phyloP scores from a whole-genome alignment of 2,113 vertebrate species.

The Marmota flaviventris region DNA sequence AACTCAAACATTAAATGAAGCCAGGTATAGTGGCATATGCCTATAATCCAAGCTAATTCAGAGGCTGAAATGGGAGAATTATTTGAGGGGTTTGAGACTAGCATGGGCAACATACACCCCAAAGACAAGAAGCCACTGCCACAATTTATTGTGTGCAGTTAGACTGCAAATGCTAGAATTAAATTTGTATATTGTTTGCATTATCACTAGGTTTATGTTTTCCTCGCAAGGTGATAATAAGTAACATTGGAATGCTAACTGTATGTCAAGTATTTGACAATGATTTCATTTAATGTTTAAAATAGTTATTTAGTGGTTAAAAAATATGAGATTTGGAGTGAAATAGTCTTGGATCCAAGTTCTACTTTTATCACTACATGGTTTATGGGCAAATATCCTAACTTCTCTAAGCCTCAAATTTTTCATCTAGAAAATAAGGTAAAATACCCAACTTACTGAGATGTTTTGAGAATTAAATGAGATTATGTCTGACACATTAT shows the following conservation, averaged over 20 bases:
- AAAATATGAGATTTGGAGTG: not conserved
- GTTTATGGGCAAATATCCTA: not conserved
- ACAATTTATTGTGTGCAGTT: not conserved
- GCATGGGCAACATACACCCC: not conserved
- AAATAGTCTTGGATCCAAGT: not conserved
- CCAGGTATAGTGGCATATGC: not conserved
- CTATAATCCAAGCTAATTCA: not conserved
- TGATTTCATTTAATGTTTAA: slow-evolving; percentile 23
- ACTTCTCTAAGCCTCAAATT: slow-evolving; percentile 7
- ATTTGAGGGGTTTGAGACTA: not conserved
- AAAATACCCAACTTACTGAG: not conserved
- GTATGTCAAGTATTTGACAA: not conserved
- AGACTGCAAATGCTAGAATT: not conserved
- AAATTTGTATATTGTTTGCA: not conserved
- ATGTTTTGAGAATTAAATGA: not conserved
- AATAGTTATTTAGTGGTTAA: not conserved
- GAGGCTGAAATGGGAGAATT: not conserved
- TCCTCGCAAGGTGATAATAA: not conserved
- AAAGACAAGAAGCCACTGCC: not conserved
- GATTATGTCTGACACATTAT: not conserved
- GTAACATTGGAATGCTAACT: not conserved
- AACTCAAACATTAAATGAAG: no score
- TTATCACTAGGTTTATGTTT: not conserved
- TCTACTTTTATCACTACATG: not conserved
- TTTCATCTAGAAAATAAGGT: slow-evolving; percentile 9